Evolutionary conservation across 2,797 vertebrate genomes (phyloP), one percentile per base, ranked within the genome.

Genomic region (Cirrhinus molitorella): DNA sequence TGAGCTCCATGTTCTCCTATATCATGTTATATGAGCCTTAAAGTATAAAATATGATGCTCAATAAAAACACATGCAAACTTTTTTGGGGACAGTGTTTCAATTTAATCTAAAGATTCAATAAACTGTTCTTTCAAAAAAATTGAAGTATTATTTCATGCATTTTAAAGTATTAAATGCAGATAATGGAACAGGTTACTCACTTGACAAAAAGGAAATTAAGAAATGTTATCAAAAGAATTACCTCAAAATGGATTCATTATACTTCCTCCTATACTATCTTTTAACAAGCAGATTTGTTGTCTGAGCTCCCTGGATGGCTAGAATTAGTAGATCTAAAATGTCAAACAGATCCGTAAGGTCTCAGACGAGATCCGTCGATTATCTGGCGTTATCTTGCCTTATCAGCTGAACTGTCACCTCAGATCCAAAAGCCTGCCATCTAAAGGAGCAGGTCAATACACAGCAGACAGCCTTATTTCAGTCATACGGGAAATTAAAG

Each of bases 401-500:
- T 82, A 81, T 90, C 88, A 88, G 81, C 31, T 8, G 57, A 47
- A 57, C 4, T 6, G 34, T 51, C 79, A 4, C 16, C 49, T 75
- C 57, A 12, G 72, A 79, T 21, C 51, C 82, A 79, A 71, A 74
- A 72, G 67, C 67, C 51, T 68, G n/a, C 68, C 53, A 65, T 17
- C 83, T 84, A 51, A 55, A 68, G 34, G 19, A 37, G 37, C 37
- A 21, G 37, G 47, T 59, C 37, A 31, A 21, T 25, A 31, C 68
- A 83, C 65, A 45, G 66, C 63, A 28, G 75, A 65, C 47, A 9
- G 74, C 12, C 28, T 73, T 40, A 13, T 23, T 28, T 66, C 34
- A 77, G n/a, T 59, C 83, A 74, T 74, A 25, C n/a, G n/a, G 49
- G 49, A 74, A 40, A 59, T 23, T 9, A n/a, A 53, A 49, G 59